phyloP scores from a whole-genome alignment of 37 sponge, comb jelly and placozoan genomes.

The Halisarca cf. caerulea region DNA sequence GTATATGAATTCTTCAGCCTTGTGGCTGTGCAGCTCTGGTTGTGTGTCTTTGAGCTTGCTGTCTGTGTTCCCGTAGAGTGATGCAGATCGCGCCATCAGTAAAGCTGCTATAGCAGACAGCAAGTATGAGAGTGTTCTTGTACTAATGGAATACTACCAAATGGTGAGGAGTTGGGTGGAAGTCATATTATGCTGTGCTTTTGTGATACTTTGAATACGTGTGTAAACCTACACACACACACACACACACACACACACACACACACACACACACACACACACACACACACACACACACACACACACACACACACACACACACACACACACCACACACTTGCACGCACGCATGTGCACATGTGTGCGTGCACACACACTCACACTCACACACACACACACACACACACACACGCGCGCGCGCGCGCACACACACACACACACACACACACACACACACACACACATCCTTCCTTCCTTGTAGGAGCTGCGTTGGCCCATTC shows the following conservation, averaged over 20 bases:
- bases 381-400: not conserved
- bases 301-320: too few relatives aligned
- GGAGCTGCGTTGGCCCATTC: constrained; percentile 70
- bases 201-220: not conserved
- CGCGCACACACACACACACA: too few relatives aligned
- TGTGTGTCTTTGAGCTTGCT: too few relatives aligned
- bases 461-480: not conserved
- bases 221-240: not conserved
- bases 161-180: constrained; percentile 45
- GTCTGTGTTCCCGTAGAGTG: constrained; percentile 44
- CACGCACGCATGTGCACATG: too few relatives aligned
- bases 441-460: too few relatives aligned
- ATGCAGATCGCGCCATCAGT: constrained; percentile 77
- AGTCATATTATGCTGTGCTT: not conserved
- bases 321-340: not conserved
- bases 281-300: too few relatives aligned
- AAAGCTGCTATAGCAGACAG: constrained; percentile 55
- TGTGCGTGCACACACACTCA: not conserved
- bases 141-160: constrained; percentile 78
- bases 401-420: too few relatives aligned
- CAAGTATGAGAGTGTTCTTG: constrained; percentile 76
- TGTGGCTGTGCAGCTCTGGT: too few relatives aligned
- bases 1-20: not conserved
- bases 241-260: not conserved
- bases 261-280: too few relatives aligned